Conservation (phyloP, 2,113 vertebrate species). For the Nothocercus julius region DNA sequence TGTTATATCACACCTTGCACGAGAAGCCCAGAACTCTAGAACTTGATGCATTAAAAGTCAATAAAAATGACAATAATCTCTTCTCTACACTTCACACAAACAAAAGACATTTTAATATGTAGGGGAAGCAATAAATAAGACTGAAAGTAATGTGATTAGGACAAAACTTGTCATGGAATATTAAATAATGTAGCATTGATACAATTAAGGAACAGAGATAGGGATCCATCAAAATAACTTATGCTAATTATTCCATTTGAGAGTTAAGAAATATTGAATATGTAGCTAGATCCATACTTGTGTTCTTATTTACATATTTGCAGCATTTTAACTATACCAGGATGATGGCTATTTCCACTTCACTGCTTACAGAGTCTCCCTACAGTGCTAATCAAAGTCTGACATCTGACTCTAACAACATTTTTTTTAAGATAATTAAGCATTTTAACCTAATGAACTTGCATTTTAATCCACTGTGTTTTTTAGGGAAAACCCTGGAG, state of each 20-base stretch:
- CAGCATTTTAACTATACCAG: constrained; percentile 34
- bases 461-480: constrained; percentile 51
- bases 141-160: constrained; percentile 38
- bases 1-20: not conserved
- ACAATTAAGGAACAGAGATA: constrained; percentile 64
- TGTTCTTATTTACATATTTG: constrained; percentile 67
- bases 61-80: constrained; percentile 24
- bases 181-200: constrained; percentile 51
- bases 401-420: constrained; percentile 42
- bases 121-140: constrained; percentile 19
- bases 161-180: constrained; percentile 42
- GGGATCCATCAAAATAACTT: constrained; percentile 50
- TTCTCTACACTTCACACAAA: not conserved
- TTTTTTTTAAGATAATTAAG: constrained; percentile 70
- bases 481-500: constrained; percentile 29
- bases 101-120: constrained; percentile 25
- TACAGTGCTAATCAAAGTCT: constrained; percentile 62
- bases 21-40: not conserved
- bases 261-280: constrained; percentile 65
- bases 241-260: constrained; percentile 67
- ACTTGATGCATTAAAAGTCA: not conserved
- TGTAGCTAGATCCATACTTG: constrained; percentile 47
- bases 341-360: constrained; percentile 57
- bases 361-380: constrained; percentile 32
- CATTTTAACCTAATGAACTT: constrained; percentile 66